These are phyloP conservation scores for Trachops cirrhosus DNA, from an alignment of 2,797 vertebrate species.

Conservation along the genomic window DNA sequence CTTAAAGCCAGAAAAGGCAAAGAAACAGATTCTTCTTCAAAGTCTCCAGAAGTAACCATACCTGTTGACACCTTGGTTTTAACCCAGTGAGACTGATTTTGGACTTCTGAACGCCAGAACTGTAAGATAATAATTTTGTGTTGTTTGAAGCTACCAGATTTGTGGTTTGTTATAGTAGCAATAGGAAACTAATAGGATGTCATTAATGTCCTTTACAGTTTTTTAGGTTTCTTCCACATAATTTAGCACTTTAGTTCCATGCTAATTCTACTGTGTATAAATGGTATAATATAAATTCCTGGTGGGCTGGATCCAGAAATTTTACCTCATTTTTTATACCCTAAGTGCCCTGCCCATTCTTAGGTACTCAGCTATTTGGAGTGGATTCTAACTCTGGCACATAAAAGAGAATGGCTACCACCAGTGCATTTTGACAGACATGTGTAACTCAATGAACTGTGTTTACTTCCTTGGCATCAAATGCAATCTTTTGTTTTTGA, in stretches of 20 bases:
- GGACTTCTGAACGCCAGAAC: background rate
- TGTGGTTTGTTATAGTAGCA: background rate
- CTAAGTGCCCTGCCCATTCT: background rate
- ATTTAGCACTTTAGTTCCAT: background rate
- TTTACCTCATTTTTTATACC: background rate
- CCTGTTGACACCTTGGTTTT: background rate
- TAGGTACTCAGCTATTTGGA: background rate
- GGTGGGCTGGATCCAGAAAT: background rate
- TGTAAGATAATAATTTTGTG: background rate
- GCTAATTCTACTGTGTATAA: background rate
- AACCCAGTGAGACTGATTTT: background rate
- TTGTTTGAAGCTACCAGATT: background rate
- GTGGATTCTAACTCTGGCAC: background rate
- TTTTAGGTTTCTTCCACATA: background rate
- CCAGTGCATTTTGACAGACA: background rate
- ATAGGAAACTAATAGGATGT: background rate
- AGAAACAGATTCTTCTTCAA: background rate
- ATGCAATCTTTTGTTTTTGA: conserved; percentile 4
- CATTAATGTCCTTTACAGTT: background rate
- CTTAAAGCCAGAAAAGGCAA: background rate
- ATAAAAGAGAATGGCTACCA: background rate
- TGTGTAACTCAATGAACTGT: background rate
- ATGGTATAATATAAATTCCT: background rate
- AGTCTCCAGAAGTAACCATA: background rate
- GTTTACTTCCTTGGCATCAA: background rate